Base-by-base conservation (phyloP, 2,888 invertebrate species). In the Oxyteleia sp. region DNA sequence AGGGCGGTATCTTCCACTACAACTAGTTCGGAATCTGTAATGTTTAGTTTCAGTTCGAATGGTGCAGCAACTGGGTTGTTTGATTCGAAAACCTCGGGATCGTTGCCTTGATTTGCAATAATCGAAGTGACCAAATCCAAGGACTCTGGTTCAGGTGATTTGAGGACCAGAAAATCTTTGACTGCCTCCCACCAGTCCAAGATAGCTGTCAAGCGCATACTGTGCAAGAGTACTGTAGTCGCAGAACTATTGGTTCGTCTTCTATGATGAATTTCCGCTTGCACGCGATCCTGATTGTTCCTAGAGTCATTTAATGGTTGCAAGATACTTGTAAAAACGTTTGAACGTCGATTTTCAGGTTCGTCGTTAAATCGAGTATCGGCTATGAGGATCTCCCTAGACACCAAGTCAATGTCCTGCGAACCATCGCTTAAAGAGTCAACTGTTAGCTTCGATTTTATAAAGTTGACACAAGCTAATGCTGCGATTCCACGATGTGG, bases 21-120 rank as follows among this genome's bases (percentile, higher is more conserved):
- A 32, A 99, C 98, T 74, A 99, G 94, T 94, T 99, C 99, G 2
- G 98, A 99, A 93, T 99, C 98, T 0, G 98, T 98, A 23, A 99
- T 96, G 93, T 99, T 99, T 69, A 99, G 94, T 92, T 98, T 98
- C 35, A 99, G 94, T 93, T 99, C 98, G 93, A 97, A 95, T 0
- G 95, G 95, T 10, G 92, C 82, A 81, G 86, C 82, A 23, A 89
- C 90, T 15, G 88, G 91, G 49, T 11, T 15, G 72, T 82, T 92
- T 89, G 55, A 10, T 23, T 61, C 49, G 80, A 86, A 68, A 15
- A 23, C 69, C 15, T 66, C 82, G 5, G 59, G 41, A 5, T 63
- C 80, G 4, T 47, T 86, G 0, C 89, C 90, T 86, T 92, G 88
- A 1, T 80, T 85, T 0, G 80, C 26, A 0, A 89, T 26, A 0